Evolutionary conservation across 2,797 vertebrate genomes (phyloP).

Genomic region (Tolypeutes matacus): DNA sequence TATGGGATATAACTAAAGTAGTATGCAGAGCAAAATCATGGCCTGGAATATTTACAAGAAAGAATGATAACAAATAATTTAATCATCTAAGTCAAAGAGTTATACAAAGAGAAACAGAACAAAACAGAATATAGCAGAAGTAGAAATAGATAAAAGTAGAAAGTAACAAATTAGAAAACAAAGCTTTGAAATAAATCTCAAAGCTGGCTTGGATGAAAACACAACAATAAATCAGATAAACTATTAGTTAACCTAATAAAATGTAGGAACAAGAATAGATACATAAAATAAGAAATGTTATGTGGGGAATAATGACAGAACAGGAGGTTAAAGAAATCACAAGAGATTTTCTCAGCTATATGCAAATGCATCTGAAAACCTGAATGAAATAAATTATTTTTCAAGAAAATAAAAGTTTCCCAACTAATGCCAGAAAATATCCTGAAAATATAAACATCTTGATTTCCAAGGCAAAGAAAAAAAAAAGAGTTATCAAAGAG

Average conservation of each 20-base stretch:
- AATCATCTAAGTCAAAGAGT: constrained; percentile 51
- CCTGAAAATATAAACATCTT: neutral
- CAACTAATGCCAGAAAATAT: neutral
- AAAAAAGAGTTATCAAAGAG: neutral
- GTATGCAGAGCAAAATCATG: constrained; percentile 55
- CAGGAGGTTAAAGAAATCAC: neutral
- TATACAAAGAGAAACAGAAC: neutral
- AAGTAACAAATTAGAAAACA: constrained; percentile 68
- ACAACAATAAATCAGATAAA: neutral
- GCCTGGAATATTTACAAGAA: constrained; percentile 70
- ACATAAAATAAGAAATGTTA: constrained; percentile 18
- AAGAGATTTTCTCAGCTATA: neutral
- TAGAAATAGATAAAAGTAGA: constrained; percentile 65
- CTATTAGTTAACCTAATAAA: constrained; percentile 34
- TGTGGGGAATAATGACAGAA: neutral
- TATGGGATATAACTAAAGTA: constrained; percentile 50
- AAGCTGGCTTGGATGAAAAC: neutral
- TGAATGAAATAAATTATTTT: constrained; percentile 36
- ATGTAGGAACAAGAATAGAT: neutral
- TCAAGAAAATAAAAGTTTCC: constrained; percentile 41
- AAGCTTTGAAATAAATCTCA: constrained; percentile 66
- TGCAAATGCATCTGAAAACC: constrained; percentile 7
- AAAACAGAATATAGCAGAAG: constrained; percentile 58
- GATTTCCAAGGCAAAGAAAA: constrained; percentile 13
- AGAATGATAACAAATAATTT: constrained; percentile 60